Evolutionary conservation across 1,140 invertebrate genomes (phyloP).

Genomic region (Heliconius melpomene): DNA sequence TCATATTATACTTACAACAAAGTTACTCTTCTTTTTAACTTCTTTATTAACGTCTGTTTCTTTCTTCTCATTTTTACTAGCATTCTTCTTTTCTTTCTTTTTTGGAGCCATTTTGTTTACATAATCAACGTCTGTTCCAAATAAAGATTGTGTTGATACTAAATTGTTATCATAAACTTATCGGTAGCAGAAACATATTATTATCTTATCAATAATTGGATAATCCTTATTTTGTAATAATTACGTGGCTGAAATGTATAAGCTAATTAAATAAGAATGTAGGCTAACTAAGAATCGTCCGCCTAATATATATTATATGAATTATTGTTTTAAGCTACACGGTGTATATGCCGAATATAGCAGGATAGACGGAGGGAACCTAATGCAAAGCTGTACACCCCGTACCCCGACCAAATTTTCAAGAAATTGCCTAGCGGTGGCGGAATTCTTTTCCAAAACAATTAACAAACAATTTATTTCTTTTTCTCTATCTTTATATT

Average conservation of each 20-base stretch:
- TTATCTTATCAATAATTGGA: conserved; percentile 30
- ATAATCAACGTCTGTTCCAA: conserved; percentile 16
- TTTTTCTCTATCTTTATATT: no score
- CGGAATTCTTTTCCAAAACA: no score
- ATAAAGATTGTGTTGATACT: conserved; percentile 38
- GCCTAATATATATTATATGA: no score
- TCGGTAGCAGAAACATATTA: neutral
- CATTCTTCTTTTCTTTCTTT: conserved; percentile 33
- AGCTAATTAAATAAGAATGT: neutral
- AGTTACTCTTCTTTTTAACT: neutral
- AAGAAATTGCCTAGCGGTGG: no score
- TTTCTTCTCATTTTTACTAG: conserved; percentile 20
- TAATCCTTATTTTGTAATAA: conserved; percentile 33
- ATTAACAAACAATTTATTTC: no score
- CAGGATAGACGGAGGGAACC: no score
- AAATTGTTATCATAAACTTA: conserved; percentile 23
- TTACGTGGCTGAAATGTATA: conserved; percentile 36
- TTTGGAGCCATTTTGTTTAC: conserved; percentile 40
- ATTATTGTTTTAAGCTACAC: no score
- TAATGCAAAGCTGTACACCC: no score
- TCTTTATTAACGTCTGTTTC: conserved; percentile 1
- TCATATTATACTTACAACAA: conserved; percentile 17
- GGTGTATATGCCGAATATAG: no score
- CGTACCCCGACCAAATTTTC: no score
- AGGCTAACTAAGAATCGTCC: no score